Base-by-base conservation (phyloP, 2,888 invertebrate species). In the Ormia ochracea region DNA sequence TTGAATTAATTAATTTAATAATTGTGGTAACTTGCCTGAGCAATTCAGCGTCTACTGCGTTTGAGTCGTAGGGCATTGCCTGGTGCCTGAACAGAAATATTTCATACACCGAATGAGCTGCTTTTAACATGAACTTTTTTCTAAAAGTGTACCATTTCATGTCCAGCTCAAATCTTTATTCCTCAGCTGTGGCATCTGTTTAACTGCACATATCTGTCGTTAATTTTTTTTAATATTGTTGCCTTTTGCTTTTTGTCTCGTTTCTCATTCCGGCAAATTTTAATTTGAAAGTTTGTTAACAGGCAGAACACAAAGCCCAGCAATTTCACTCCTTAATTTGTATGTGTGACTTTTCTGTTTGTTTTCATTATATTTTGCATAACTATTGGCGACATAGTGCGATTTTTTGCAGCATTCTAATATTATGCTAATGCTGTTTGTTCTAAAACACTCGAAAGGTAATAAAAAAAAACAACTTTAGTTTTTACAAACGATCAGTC, bases 371-470 rank as follows among this genome's bases (percentile, higher is more conserved):
- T 50, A 28, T 73, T 73, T 68, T 68, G 73, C 56, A 58, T 65
- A 77, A 77, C 65, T 77, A 43, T 70, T 65, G 61, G 61, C 52
- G 65, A 58, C 68, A 70, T 52, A 66, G 79, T 70, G 70, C 45
- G 65, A 79, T 6, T 79, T 79, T 75, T 79, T 79, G 75, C 79
- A 75, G 65, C 69, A 70, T 75, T 75, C 75, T 79, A 52, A 66
- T 45, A 31, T 41, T 65, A 69, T 68, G 50, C 36, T 56, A 63
- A 68, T 78, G 28, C 4, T 50, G 48, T 21, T 38, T 9, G 41
- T 43, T 28, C 50, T 23, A 45, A 43, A 12, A 7, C 36, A 17
- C 1, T 7, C 41, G 14, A 19, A 26, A 31, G 38, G 14, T 5
- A 26, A 48, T 2, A 23, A 23, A 23, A 21, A 21, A 45, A 12